Percentiles rank a stretch among this genome's conserved stretches.
These are phyloP conservation scores for Gallinago solitaria DNA, from an alignment of 2,797 vertebrate genomes.

Conservation along the genomic window DNA sequence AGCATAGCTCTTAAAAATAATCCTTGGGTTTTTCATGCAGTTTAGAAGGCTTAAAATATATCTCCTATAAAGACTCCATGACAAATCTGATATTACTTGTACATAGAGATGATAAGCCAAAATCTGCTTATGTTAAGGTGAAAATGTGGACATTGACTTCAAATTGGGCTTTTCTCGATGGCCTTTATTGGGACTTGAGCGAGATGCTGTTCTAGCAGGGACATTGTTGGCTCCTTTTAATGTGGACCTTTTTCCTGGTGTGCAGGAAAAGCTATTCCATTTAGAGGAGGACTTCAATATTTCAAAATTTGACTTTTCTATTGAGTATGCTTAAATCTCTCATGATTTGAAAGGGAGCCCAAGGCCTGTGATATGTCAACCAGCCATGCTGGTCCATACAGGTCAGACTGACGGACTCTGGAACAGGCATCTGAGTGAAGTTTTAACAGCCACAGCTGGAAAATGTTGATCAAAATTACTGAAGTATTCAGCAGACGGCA, in stretches of 20 bases:
- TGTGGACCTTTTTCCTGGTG: background rate
- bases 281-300: background rate
- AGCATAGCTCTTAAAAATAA: constrained; percentile 51
- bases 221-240: background rate
- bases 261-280: background rate
- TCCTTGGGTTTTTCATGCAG: constrained; percentile 34
- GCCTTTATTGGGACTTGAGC: background rate
- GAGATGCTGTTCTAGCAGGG: background rate
- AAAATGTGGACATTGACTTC: constrained; percentile 33
- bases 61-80: constrained; percentile 50
- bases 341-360: background rate
- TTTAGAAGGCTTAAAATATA: constrained; percentile 61
- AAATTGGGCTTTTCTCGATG: background rate
- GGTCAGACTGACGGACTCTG: background rate
- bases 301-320: background rate
- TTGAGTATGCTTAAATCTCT: background rate
- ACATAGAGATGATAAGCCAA: constrained; percentile 21
- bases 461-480: background rate
- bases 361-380: background rate
- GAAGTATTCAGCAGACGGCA: background rate
- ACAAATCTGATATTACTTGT: constrained; percentile 61
- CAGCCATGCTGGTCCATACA: background rate
- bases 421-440: background rate
- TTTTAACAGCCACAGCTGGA: background rate
- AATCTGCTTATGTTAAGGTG: constrained; percentile 42